phyloP scores from a whole-genome alignment of 2,888 invertebrate genomes.

The Protonemura montana region DNA sequence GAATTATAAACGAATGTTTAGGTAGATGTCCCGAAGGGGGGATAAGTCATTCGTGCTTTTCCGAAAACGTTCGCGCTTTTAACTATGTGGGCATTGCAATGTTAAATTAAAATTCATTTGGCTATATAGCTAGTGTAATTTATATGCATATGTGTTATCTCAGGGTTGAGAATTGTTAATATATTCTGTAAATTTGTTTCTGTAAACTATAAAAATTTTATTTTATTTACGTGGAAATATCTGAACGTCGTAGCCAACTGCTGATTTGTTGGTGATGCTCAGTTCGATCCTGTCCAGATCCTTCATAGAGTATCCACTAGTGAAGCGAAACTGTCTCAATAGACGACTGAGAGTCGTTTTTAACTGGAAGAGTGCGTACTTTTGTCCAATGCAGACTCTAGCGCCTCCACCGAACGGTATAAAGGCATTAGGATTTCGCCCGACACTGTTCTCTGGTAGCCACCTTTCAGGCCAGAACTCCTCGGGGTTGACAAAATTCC shows the following conservation, averaged over 20 bases:
- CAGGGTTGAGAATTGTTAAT: too few relatives aligned
- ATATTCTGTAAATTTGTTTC: too few relatives aligned
- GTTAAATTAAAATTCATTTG: too few relatives aligned
- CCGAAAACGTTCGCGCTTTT: too few relatives aligned
- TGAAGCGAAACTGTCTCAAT: conserved; percentile 43
- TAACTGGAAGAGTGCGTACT: conserved; percentile 50
- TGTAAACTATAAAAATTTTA: too few relatives aligned
- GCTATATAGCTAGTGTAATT: too few relatives aligned
- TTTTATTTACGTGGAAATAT: neutral
- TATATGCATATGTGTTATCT: too few relatives aligned
- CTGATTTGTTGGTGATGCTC: neutral
- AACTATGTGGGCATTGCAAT: too few relatives aligned
- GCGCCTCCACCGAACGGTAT: conserved; percentile 49
- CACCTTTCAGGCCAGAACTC: conserved; percentile 49
- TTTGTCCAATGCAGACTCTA: conserved; percentile 50
- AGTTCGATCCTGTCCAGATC: neutral
- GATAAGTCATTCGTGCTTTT: neutral
- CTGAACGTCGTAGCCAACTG: neutral
- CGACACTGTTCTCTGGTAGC: conserved; percentile 46
- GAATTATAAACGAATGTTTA: neutral
- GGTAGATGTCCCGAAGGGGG: neutral
- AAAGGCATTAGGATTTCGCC: conserved; percentile 48
- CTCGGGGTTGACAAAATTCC: conserved; percentile 45
- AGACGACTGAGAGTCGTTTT: conserved; percentile 48
- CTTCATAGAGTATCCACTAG: neutral